Percentiles rank a stretch among this genome's conserved stretches.
Evolutionary conservation across 2,888 invertebrate species (phyloP).

Genomic region (Eumacrocentrus americanus): DNA sequence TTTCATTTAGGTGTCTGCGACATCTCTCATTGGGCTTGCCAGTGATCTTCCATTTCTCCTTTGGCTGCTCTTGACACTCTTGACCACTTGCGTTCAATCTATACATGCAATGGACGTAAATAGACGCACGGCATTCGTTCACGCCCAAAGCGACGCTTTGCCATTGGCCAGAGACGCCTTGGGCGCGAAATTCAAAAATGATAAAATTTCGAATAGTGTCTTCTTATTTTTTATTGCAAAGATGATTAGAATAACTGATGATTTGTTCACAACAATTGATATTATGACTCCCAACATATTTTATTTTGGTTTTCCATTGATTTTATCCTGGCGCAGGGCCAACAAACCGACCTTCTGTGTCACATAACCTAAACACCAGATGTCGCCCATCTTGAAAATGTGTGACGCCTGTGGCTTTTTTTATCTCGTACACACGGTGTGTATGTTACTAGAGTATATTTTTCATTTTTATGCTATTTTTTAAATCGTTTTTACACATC

Average conservation of each 20-base stretch:
- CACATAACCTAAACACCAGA: conserved; percentile 19
- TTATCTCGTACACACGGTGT: conserved; percentile 2
- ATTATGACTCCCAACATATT: no score
- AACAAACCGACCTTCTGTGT: no score
- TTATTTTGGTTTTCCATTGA: no score
- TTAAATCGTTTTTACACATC: neutral
- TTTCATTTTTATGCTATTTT: neutral
- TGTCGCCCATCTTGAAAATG: conserved; percentile 13
- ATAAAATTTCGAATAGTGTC: no score
- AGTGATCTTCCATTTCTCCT: neutral
- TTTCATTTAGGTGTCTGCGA: neutral
- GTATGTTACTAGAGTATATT: neutral
- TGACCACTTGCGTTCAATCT: neutral
- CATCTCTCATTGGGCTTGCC: neutral
- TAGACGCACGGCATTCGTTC: neutral
- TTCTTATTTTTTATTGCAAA: neutral
- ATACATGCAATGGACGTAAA: neutral
- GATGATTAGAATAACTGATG: neutral
- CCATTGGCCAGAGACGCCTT: neutral
- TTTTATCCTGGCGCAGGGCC: no score
- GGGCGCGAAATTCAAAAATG: no score
- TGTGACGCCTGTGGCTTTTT: conserved; percentile 23
- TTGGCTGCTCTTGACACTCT: neutral
- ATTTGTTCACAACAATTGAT: no score
- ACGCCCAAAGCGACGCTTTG: neutral